Conservation (phyloP, 1,140 invertebrate species). For the Babylonia areolata region DNA sequence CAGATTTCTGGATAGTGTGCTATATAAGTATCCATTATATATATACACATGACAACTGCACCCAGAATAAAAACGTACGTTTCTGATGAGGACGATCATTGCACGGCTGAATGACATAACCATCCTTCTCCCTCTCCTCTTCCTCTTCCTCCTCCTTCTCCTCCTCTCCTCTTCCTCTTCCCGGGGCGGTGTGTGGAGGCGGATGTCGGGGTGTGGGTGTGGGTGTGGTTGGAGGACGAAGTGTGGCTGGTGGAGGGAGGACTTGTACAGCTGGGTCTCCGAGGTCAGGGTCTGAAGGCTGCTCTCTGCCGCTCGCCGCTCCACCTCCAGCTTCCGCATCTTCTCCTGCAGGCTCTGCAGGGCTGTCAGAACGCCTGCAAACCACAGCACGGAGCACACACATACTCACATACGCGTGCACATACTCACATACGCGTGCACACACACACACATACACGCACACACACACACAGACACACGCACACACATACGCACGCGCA, state of each 20-base stretch:
- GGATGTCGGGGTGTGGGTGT: neutral
- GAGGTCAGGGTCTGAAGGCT: constrained; percentile 60
- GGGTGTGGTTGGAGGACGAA: neutral
- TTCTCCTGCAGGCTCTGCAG: constrained; percentile 69
- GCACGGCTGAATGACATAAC: neutral
- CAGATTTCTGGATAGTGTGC: no score
- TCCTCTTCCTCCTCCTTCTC: neutral
- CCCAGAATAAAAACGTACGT: neutral
- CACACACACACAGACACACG: neutral
- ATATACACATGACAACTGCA: no score
- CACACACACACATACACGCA: neutral
- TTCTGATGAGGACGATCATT: neutral
- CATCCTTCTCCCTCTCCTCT: neutral
- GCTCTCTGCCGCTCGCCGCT: constrained; percentile 60
- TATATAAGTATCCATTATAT: no score
- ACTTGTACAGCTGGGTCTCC: constrained; percentile 62
- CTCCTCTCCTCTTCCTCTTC: neutral
- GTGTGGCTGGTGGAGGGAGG: constrained; percentile 44
- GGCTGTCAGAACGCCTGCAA: constrained; percentile 67
- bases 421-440: neutral
- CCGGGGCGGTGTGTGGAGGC: neutral
- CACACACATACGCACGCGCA: neutral
- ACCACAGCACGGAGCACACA: neutral
- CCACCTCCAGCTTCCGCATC: constrained; percentile 66
- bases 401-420: neutral